Conservation (phyloP, 2,113 vertebrate genomes). For the Halcyon malimbica region DNA sequence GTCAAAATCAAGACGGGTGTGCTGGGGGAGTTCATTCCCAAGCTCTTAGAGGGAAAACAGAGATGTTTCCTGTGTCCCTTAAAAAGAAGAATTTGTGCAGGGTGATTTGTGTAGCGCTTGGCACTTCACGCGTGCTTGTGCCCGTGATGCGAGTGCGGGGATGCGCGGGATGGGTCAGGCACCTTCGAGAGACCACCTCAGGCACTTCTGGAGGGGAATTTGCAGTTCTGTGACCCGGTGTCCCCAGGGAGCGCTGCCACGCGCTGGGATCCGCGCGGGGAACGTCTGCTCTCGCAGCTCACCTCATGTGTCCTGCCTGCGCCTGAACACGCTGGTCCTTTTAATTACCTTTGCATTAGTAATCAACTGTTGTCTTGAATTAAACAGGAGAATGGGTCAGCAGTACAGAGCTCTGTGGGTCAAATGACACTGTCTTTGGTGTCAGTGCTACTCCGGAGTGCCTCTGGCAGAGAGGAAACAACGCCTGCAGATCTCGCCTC, state of each 20-base stretch:
- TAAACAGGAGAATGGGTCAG: background rate
- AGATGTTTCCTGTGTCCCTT: background rate
- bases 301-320: background rate
- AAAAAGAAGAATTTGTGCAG: background rate
- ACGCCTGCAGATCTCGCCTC: background rate
- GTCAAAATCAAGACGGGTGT: background rate
- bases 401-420: background rate
- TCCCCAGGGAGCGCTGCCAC: background rate
- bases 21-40: background rate
- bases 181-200: background rate
- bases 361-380: constrained; percentile 33
- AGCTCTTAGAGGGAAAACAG: background rate
- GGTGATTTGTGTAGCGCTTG: background rate
- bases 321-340: background rate
- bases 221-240: background rate
- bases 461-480: background rate
- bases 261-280: background rate
- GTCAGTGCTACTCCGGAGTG: background rate
- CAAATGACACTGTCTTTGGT: background rate
- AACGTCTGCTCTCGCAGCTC: constrained; percentile 14
- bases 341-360: background rate
- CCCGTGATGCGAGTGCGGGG: fast-evolving
- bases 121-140: background rate
- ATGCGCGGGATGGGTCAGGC: background rate
- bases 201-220: background rate